Conservation (phyloP, 1,140 invertebrate genomes). For the Mamestra configurata region DNA sequence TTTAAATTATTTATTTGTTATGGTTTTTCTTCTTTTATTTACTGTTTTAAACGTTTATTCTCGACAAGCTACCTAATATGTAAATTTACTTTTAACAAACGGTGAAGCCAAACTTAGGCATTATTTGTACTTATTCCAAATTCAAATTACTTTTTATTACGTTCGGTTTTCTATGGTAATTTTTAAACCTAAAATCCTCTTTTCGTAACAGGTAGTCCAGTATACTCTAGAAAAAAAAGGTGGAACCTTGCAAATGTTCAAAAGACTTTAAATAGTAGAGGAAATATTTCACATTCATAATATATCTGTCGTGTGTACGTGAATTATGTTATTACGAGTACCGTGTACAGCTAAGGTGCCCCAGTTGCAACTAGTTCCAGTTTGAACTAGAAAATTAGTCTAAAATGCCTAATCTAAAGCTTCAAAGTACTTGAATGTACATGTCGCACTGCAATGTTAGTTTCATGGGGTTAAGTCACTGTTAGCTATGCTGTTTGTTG, state of each 20-base stretch:
- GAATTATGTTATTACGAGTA: conserved; percentile 25
- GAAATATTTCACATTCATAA: conserved; percentile 38
- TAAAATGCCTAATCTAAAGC: conserved; percentile 35
- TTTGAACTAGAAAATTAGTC: conserved; percentile 46
- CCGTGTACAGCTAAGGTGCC: conserved; percentile 27
- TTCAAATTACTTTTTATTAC: too few relatives aligned
- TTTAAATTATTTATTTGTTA: neutral
- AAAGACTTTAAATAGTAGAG: neutral
- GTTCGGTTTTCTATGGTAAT: too few relatives aligned
- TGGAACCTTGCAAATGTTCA: neutral
- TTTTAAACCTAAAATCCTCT: too few relatives aligned
- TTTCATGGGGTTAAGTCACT: neutral
- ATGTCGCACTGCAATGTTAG: neutral
- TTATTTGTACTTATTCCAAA: too few relatives aligned
- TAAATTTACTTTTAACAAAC: too few relatives aligned
- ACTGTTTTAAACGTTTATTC: too few relatives aligned
- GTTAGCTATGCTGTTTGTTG: neutral
- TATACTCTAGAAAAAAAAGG: too few relatives aligned
- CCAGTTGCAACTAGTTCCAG: conserved; percentile 48
- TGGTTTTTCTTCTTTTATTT: too few relatives aligned
- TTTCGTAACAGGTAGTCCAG: too few relatives aligned
- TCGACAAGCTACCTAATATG: too few relatives aligned
- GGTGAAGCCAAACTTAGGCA: too few relatives aligned
- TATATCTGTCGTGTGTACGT: conserved; percentile 13
- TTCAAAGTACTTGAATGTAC: conserved; percentile 32